phyloP scores from a whole-genome alignment of 2,113 vertebrate genomes.

The Amphiprion percula region DNA sequence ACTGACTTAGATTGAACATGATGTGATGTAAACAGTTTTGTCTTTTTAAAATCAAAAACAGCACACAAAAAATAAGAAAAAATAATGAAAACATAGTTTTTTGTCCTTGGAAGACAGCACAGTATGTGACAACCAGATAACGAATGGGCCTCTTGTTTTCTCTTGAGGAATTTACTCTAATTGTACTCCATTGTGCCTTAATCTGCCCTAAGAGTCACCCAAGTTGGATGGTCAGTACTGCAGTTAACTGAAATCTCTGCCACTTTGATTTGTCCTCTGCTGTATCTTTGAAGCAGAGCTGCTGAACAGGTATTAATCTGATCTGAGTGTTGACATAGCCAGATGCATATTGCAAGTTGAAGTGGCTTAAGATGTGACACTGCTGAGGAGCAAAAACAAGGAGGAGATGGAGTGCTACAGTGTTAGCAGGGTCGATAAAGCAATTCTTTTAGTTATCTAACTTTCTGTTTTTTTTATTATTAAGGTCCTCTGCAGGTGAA shows the following conservation, averaged over 20 bases:
- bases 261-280: neutral
- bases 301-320: neutral
- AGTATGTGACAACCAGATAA: conserved; percentile 21
- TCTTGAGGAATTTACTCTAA: conserved; percentile 14
- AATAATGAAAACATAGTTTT: neutral
- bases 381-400: neutral
- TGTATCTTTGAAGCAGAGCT: conserved; percentile 1
- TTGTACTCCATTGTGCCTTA: conserved; percentile 3
- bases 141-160: neutral
- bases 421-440: neutral
- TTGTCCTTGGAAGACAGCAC: neutral
- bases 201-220: neutral
- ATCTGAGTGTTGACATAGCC: neutral
- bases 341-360: neutral
- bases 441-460: neutral
- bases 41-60: neutral
- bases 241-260: neutral
- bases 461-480: neutral
- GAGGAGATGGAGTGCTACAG: neutral
- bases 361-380: neutral
- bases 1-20: neutral
- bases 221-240: neutral
- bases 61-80: neutral
- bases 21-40: neutral
- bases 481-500: neutral